Conservation (phyloP, 2,113 vertebrate species). For the Oncorhynchus masou region DNA sequence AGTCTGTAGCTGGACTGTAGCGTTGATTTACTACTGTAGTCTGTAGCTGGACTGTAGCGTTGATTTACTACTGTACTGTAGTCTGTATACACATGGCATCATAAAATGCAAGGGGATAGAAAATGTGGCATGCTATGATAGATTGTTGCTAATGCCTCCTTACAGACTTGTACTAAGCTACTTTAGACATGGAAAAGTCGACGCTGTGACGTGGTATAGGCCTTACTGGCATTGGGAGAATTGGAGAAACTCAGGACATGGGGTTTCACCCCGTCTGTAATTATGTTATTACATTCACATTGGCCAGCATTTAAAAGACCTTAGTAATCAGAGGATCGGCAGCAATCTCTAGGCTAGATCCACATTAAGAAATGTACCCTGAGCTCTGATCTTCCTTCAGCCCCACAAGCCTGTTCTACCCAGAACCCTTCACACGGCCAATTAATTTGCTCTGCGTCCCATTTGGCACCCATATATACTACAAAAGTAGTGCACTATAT, state of each 20-base stretch:
- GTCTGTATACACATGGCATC: background rate
- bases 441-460: constrained; percentile 42
- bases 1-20: too few relatives aligned
- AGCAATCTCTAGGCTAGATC: too few relatives aligned
- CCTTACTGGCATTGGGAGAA: background rate
- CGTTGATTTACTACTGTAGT: too few relatives aligned
- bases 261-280: constrained; percentile 38
- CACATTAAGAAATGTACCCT: constrained; percentile 20
- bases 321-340: constrained; percentile 16
- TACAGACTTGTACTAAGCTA: background rate
- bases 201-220: constrained; percentile 8
- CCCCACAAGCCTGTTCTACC: background rate
- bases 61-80: background rate
- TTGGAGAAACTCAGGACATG: constrained; percentile 23
- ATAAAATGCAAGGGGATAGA: background rate
- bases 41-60: too few relatives aligned
- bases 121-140: background rate
- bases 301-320: constrained; percentile 29
- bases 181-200: background rate
- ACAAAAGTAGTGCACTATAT: too few relatives aligned
- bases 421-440: constrained; percentile 45
- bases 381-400: constrained; percentile 27
- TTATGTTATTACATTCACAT: constrained; percentile 43
- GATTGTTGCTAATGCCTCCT: background rate
- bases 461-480: too few relatives aligned